Base-by-base conservation (phyloP, 2,797 vertebrate genomes). In the Selene dorsalis region DNA sequence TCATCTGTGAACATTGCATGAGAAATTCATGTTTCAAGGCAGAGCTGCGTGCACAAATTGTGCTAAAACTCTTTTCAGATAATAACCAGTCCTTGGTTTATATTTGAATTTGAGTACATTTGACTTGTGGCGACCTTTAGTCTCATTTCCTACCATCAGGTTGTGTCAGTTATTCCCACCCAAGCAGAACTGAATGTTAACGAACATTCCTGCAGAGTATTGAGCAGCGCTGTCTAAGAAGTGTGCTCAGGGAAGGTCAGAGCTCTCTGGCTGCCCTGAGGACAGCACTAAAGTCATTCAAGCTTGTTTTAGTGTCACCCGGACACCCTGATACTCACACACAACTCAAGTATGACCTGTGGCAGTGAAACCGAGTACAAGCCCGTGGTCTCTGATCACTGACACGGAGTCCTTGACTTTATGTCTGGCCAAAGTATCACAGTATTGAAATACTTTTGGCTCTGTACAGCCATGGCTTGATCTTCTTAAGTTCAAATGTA, bases 221-320 rank as follows among this genome's bases (percentile, higher is more conserved):
- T 89, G 79, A 81, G 66, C 83, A 63, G 79, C 80, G 80, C 80
- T 90, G 84, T 93, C 84, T 82, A 84, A 87, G 78, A 84, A 82
- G 80, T 84, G 79, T 58, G 69, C 66, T 80, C 76, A 73, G 87
- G 87, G 80, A 89, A 91, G 90, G 91, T 92, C 89, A 91, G 79
- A 85, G 81, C 73, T 17, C 79, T 75, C 2, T 26, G 66, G 73
- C 77, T 92, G 87, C 94, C 93, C 91, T 28, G 82, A 93, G 93
- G 94, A 94, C 93, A 91, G 72, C 88, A 92, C 86, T 92, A 92
- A 94, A 94, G 87, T 91, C 90, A 92, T 59, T 92, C 83, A 92
- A 87, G 90, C 93, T 73, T 92, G 87, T 85, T 90, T 93, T 91
- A 91, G 92, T 91, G 90, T 93, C 45, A 48, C 45, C 86, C 69